phyloP scores from a whole-genome alignment of 2,797 vertebrate species.

The Coranthus polyacanthus region DNA sequence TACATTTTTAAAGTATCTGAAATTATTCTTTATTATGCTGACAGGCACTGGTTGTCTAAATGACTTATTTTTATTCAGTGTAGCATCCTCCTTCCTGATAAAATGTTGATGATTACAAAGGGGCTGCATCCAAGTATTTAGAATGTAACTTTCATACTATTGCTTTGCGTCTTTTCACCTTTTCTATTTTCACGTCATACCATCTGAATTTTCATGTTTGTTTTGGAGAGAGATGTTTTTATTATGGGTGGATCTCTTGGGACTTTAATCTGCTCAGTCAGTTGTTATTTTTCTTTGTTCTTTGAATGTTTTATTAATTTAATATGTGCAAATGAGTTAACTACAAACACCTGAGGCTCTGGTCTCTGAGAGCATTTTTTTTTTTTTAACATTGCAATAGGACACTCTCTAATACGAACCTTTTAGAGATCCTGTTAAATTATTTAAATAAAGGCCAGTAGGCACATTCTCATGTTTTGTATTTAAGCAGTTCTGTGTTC shows the following conservation, averaged over 20 bases:
- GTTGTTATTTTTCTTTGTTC: slow-evolving; percentile 19
- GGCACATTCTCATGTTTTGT: neutral
- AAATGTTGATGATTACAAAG: no score
- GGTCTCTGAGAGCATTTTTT: no score
- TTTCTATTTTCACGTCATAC: neutral
- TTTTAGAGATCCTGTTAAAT: neutral
- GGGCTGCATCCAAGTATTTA: no score
- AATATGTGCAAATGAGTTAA: slow-evolving; percentile 1
- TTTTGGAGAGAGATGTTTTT: neutral
- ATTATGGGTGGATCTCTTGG: neutral
- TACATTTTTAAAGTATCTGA: no score
- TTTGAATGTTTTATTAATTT: slow-evolving; percentile 41
- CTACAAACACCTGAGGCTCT: slow-evolving; percentile 18
- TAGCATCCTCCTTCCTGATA: no score
- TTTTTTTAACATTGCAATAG: neutral
- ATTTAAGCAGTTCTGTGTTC: neutral
- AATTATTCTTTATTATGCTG: no score
- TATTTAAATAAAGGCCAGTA: neutral
- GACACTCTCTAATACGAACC: neutral
- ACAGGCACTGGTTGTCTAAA: no score
- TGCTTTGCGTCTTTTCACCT: no score
- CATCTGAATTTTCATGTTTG: neutral
- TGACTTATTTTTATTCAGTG: no score
- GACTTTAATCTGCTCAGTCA: slow-evolving; percentile 26
- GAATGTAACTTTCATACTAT: no score